These are phyloP conservation scores for Dermatophagoides farinae DNA, from an alignment of 1,140 invertebrate species.

Conservation along the genomic window DNA sequence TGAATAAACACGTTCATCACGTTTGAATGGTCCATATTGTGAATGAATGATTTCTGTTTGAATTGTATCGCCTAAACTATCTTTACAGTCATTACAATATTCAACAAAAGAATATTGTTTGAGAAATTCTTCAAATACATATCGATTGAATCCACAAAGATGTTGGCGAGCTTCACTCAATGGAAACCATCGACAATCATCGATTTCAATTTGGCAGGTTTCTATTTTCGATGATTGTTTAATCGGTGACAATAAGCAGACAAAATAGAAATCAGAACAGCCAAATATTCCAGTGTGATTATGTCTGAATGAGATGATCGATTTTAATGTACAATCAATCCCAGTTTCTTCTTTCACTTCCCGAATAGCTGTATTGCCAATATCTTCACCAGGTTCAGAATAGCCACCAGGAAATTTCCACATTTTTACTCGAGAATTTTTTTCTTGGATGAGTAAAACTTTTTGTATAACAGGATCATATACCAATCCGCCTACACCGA, in stretches of 20 bases:
- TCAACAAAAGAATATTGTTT: neutral
- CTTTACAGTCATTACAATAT: neutral
- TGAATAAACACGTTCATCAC: neutral
- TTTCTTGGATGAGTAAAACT: neutral
- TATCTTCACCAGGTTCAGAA: conserved; percentile 65
- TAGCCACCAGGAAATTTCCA: conserved; percentile 92
- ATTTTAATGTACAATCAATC: conserved; percentile 58
- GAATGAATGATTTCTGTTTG: neutral
- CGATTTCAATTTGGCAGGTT: conserved; percentile 46
- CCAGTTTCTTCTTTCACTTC: conserved; percentile 88
- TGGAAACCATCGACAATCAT: conserved; percentile 50
- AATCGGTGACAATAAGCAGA: conserved; percentile 45
- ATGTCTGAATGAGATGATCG: neutral
- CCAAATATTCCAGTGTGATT: conserved; percentile 37
- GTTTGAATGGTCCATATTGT: neutral
- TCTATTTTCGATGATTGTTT: conserved; percentile 21
- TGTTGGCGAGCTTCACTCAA: neutral
- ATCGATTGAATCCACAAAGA: conserved; percentile 6
- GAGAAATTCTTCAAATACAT: conserved; percentile 10
- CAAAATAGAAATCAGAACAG: conserved; percentile 64
- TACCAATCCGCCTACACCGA: conserved; percentile 51
- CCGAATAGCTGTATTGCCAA: conserved; percentile 58
- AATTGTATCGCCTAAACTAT: neutral
- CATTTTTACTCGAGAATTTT: neutral
- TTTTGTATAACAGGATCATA: conserved; percentile 37